These are phyloP conservation scores for Lasioglossum zephyrum DNA, from an alignment of 2,888 invertebrate genomes.

Conservation along the genomic window DNA sequence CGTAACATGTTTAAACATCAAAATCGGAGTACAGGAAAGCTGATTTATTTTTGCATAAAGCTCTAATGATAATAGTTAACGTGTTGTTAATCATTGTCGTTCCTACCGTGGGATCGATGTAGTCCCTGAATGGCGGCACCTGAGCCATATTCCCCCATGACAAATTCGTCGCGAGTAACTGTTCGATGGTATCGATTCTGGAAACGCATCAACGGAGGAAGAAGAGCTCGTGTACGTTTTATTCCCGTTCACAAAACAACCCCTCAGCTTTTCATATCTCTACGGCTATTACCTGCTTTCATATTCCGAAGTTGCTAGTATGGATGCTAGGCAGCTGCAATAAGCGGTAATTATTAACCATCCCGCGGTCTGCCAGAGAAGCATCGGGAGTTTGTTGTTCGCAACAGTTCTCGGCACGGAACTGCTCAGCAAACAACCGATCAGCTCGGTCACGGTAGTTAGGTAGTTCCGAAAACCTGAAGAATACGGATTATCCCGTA, in stretches of 20 bases:
- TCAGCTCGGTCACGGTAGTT: slow-evolving; percentile 73
- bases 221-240: background rate
- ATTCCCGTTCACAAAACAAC: background rate
- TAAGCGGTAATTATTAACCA: slow-evolving; percentile 79
- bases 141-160: slow-evolving; percentile 76
- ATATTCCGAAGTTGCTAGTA: slow-evolving; percentile 76
- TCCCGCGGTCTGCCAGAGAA: slow-evolving; percentile 79
- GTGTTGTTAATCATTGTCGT: background rate
- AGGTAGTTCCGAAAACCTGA: slow-evolving; percentile 75
- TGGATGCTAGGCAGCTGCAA: slow-evolving; percentile 79
- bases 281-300: slow-evolving; percentile 71
- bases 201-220: slow-evolving; percentile 5
- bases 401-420: slow-evolving; percentile 67
- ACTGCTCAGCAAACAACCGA: slow-evolving; percentile 75
- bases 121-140: slow-evolving; percentile 71
- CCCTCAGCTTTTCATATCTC: background rate
- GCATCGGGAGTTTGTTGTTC: slow-evolving; percentile 71
- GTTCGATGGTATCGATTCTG: slow-evolving; percentile 77
- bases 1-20: too few species aligned
- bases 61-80: too few species aligned
- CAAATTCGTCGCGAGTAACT: slow-evolving; percentile 78
- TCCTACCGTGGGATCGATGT: slow-evolving; percentile 74
- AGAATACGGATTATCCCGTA: background rate
- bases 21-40: too few species aligned
- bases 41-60: too few species aligned